Evolutionary conservation across 2,888 invertebrate species (phyloP).

Genomic region (Calameuta idolon): DNA sequence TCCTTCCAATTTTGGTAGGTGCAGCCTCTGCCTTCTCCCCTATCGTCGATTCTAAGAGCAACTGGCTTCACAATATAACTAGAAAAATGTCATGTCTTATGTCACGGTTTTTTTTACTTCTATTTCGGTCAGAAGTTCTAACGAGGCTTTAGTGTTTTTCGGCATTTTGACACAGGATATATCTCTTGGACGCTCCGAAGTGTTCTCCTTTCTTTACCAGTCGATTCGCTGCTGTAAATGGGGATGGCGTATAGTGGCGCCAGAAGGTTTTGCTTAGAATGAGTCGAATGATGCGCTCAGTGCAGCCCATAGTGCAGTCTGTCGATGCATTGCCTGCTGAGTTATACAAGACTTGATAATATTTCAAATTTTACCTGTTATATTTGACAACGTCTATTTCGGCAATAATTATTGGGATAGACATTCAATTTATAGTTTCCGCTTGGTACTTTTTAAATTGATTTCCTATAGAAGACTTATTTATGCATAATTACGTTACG

Average conservation of each 20-base stretch:
- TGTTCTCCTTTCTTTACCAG: not conserved
- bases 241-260: not conserved
- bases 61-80: not conserved
- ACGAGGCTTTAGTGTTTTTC: not conserved
- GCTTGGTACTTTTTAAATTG: not conserved
- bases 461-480: not conserved
- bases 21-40: not conserved
- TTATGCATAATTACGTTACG: not conserved
- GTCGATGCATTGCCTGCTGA: not conserved
- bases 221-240: not conserved
- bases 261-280: not conserved
- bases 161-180: not conserved
- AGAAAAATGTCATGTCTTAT: not conserved
- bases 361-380: not conserved
- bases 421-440: not conserved
- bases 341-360: not conserved
- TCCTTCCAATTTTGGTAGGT: constrained; percentile 62
- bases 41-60: not conserved
- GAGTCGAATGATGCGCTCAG: not conserved
- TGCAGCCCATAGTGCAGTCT: not conserved
- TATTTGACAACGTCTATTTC: not conserved
- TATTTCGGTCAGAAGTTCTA: not conserved
- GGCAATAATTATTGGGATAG: not conserved
- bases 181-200: not conserved
- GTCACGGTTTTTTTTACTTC: not conserved